Conservation (phyloP, 2,888 invertebrate genomes). For the Cybosia mesomella region DNA sequence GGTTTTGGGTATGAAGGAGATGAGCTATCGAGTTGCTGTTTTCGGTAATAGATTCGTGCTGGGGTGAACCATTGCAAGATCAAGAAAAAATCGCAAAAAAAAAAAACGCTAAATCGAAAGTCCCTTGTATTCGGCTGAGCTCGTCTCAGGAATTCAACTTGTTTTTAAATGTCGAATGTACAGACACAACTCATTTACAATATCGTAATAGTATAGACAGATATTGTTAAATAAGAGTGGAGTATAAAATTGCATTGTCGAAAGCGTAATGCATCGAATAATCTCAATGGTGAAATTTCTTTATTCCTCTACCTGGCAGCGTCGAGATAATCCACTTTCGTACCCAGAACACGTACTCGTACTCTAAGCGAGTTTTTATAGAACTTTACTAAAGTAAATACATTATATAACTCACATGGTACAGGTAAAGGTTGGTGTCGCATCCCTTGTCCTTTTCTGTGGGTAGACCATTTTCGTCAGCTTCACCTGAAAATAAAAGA, state of each 20-base stretch:
- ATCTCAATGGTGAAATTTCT: constrained; percentile 27
- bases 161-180: no score
- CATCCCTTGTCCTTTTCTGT: constrained; percentile 91
- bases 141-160: no score
- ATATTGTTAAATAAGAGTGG: background rate
- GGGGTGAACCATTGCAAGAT: no score
- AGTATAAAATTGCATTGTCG: constrained; percentile 14
- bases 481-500: constrained; percentile 87
- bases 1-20: no score
- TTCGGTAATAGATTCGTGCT: no score
- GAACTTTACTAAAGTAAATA: constrained; percentile 34
- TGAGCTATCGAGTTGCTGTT: no score
- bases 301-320: constrained; percentile 27
- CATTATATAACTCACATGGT: constrained; percentile 88
- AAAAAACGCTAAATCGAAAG: no score
- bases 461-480: constrained; percentile 89
- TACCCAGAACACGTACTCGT: constrained; percentile 17
- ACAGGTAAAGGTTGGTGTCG: constrained; percentile 95
- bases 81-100: no score
- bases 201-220: no score
- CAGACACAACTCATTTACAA: no score
- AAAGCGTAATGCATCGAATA: constrained; percentile 15
- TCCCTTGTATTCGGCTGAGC: no score
- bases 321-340: constrained; percentile 14
- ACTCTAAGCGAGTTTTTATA: constrained; percentile 30